A percentile compares a stretch with the other conserved stretches of the same genome.
These are phyloP conservation scores for Neria commutata DNA, from an alignment of 2,888 invertebrate genomes.

Conservation along the genomic window DNA sequence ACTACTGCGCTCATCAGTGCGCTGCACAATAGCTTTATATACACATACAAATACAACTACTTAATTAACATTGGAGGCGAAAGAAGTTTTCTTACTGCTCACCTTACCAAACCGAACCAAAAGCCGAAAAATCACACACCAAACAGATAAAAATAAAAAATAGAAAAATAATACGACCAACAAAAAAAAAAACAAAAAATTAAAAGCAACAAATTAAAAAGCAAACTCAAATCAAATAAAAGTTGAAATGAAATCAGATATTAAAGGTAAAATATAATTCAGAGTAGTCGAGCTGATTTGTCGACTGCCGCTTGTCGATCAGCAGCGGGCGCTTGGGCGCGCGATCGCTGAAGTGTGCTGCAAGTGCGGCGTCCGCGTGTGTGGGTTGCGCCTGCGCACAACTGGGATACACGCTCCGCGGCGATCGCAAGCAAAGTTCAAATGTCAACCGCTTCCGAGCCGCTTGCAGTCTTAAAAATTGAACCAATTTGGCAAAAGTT, in stretches of 20 bases:
- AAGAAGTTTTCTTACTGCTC: slow-evolving; percentile 28
- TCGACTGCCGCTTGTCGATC: slow-evolving; percentile 14
- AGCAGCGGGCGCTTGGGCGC: neutral
- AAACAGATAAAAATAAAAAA: slow-evolving; percentile 6
- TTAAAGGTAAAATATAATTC: no score
- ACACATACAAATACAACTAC: slow-evolving; percentile 26
- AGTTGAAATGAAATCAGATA: slow-evolving; percentile 3
- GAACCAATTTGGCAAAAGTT: no score
- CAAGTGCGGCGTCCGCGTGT: neutral
- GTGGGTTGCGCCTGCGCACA: no score
- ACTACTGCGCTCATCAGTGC: slow-evolving; percentile 26
- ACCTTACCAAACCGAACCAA: slow-evolving; percentile 16
- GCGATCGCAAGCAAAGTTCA: slow-evolving; percentile 13
- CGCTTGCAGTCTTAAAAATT: no score
- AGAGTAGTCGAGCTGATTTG: neutral
- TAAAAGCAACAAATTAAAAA: slow-evolving; percentile 3
- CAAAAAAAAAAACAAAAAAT: neutral
- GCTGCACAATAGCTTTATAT: slow-evolving; percentile 35
- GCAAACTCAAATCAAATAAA: neutral
- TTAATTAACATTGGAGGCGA: slow-evolving; percentile 24
- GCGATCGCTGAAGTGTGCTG: neutral
- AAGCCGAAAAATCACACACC: neutral
- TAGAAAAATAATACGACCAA: neutral
- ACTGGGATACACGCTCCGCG: neutral
- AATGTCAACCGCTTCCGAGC: slow-evolving; percentile 17